Evolutionary conservation across 2,888 invertebrate genomes (phyloP).

Genomic region (Epinotia brunnichana): DNA sequence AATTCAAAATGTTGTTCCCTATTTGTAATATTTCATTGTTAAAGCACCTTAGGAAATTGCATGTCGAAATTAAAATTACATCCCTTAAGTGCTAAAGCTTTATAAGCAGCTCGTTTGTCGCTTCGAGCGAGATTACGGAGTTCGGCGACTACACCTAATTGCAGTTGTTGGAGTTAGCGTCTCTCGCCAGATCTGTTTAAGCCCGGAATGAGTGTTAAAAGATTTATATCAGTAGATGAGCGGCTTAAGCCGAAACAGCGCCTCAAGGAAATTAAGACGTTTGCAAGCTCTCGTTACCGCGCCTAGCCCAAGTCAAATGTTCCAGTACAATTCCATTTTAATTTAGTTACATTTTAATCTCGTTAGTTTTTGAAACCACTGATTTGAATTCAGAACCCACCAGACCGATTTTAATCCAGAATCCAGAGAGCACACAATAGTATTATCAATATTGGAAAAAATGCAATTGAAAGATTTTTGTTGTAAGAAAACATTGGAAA

Average conservation of each 20-base stretch:
- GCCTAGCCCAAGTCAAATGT: constrained; percentile 35
- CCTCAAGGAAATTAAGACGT: constrained; percentile 76
- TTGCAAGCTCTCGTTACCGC: constrained; percentile 49
- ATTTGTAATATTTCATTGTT: constrained; percentile 18
- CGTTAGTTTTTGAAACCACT: constrained; percentile 31
- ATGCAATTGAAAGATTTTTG: constrained; percentile 22
- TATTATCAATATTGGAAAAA: constrained; percentile 30
- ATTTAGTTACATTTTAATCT: constrained; percentile 34
- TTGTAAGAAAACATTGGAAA: constrained; percentile 25
- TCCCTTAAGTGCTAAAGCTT: constrained; percentile 45
- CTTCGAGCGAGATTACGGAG: constrained; percentile 68
- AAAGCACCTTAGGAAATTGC: constrained; percentile 22
- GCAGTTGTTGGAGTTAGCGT: constrained; percentile 78
- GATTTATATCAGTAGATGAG: constrained; percentile 77
- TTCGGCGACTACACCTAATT: constrained; percentile 74
- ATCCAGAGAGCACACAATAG: neutral
- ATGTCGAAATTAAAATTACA: constrained; percentile 46
- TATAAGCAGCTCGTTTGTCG: constrained; percentile 65
- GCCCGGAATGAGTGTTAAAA: constrained; percentile 78
- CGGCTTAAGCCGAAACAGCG: constrained; percentile 60
- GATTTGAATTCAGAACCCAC: constrained; percentile 27
- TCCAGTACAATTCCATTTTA: constrained; percentile 37
- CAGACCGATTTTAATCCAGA: constrained; percentile 22
- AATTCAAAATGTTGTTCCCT: neutral
- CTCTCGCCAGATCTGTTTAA: constrained; percentile 68